Evolutionary conservation across 2,888 invertebrate species (phyloP), one percentile per base, ranked within the genome.

Genomic region (Chloroclysta siterata): DNA sequence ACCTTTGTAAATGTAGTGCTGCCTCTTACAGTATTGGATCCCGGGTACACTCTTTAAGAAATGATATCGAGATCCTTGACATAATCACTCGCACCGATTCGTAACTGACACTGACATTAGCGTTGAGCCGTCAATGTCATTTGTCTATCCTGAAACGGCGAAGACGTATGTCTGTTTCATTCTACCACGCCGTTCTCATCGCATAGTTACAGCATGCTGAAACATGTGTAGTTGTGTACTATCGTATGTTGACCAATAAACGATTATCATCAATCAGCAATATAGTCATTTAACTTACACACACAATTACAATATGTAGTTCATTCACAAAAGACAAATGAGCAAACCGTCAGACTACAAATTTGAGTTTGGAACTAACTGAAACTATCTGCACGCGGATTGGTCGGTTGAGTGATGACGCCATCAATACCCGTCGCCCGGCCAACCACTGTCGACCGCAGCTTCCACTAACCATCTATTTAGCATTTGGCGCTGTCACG

Each of bases 341-440:
- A 60, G 57, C 36, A 14, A 50, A 51, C 62, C 64, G 57, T 59
- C 66, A 65, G 65, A 68, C 84, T 79, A 87, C 84, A 85, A 87
- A 88, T 87, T 85, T 68, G 84, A 85, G 87, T 85, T 88, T 77
- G 72, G 76, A 88, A 87, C 86, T 87, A 83, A 83, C 87, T 84
- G 77, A 79, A 89, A 89, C 87, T 90, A 89, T 89, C 89, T 75
- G 70, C 70, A 66, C 79, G 80, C 81, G 83, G 87, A 89, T 89
- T 90, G 89, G 90, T 81, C 80, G 72, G 79, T 72, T 88, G 87
- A 91, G 80, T 79, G 83, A 90, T 91, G 90, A 89, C 88, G 86
- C 87, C 87, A 90, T 91, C 85, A 86, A 89, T 90, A 85, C 74
- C 73, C 78, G 85, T 88, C 89, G 74, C 66, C 75, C 81, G 76